phyloP scores from a whole-genome alignment of 2,888 invertebrate species.

The Cantharis nigra region DNA sequence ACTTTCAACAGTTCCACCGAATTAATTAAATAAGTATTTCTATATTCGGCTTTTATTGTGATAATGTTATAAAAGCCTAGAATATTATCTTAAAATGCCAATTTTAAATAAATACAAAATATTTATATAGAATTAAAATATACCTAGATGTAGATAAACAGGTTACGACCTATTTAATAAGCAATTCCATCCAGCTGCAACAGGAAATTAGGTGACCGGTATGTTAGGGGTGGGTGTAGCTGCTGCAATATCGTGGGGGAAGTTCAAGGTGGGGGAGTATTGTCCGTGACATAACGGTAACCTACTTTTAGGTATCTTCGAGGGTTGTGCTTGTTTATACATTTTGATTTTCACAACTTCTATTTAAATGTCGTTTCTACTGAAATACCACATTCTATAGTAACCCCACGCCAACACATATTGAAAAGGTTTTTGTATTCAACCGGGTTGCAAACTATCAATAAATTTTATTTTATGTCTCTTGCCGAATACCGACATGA shows the following conservation, averaged over 20 bases:
- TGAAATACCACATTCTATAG: not conserved
- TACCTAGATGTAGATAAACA: conserved; percentile 9
- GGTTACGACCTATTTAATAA: conserved; percentile 44
- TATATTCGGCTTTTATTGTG: not conserved
- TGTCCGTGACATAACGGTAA: conserved; percentile 20
- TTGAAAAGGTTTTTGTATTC: not conserved
- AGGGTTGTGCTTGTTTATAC: conserved; percentile 13
- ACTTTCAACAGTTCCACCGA: not conserved
- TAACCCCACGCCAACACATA: not conserved
- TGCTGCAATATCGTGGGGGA: conserved; percentile 21
- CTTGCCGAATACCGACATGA: not conserved
- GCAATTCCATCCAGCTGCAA: conserved; percentile 45
- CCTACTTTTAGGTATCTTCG: conserved; percentile 18
- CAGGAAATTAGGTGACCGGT: conserved; percentile 45
- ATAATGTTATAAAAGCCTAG: not conserved
- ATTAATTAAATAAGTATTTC: not conserved
- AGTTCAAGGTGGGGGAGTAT: conserved; percentile 28
- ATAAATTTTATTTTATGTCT: not conserved
- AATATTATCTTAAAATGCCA: not conserved
- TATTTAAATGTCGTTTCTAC: conserved; percentile 6
- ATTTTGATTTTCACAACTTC: conserved; percentile 11
- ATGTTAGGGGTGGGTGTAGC: conserved; percentile 33
- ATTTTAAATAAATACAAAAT: not conserved
- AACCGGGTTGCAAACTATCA: not conserved
- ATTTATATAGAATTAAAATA: not conserved